A percentile compares a stretch with the other conserved stretches of the same genome.
Evolutionary conservation across 2,797 vertebrate species (phyloP).

Genomic region (Alauda arvensis): DNA sequence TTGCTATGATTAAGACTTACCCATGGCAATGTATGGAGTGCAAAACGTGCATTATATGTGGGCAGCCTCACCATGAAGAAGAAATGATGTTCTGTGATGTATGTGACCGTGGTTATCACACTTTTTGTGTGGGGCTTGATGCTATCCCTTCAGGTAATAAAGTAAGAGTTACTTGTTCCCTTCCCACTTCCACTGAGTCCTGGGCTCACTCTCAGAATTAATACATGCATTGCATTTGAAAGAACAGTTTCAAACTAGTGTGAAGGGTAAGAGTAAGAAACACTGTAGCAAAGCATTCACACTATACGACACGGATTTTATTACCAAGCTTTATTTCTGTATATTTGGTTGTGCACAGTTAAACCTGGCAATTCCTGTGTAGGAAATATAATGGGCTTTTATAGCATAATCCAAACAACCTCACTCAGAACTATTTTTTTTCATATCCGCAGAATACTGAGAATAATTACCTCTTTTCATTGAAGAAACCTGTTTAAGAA

Average conservation of each 20-base stretch:
- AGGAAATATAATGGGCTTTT: constrained; percentile 25
- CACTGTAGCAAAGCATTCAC: not conserved
- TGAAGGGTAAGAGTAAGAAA: not conserved
- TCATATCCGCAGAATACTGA: not conserved
- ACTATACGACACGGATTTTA: not conserved
- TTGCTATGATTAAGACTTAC: constrained; percentile 93
- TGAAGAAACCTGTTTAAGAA: not conserved
- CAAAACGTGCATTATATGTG: constrained; percentile 94
- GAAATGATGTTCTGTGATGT: constrained; percentile 99
- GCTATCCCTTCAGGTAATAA: constrained; percentile 90
- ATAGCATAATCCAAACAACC: not conserved
- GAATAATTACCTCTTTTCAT: not conserved
- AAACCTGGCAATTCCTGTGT: not conserved
- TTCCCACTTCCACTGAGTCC: not conserved
- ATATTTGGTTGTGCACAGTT: constrained; percentile 27
- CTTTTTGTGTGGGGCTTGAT: constrained; percentile 95
- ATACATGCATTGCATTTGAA: not conserved
- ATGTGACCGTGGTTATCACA: constrained; percentile 96
- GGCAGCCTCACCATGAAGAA: constrained; percentile 97
- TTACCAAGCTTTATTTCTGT: constrained; percentile 40
- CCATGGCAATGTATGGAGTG: constrained; percentile 99
- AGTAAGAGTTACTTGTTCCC: not conserved
- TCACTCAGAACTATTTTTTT: not conserved
- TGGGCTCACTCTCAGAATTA: not conserved
- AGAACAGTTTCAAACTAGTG: not conserved